These are phyloP conservation scores for Tiliacea aurago DNA, from an alignment of 2,888 invertebrate species.

Conservation along the genomic window DNA sequence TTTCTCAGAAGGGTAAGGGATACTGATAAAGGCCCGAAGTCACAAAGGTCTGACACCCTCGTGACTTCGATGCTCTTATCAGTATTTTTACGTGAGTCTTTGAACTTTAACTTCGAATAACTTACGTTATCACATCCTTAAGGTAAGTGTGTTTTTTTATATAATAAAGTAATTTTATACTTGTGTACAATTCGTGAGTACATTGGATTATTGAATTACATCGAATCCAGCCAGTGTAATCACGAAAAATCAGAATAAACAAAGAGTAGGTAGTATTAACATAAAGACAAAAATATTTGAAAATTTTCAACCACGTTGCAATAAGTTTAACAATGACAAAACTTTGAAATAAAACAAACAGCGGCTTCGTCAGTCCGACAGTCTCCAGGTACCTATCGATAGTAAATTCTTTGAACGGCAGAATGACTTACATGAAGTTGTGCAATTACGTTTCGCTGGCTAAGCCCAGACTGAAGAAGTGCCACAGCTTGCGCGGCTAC, in stretches of 20 bases:
- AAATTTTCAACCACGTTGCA: background rate
- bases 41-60: conserved; percentile 27
- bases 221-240: no score
- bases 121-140: conserved; percentile 7
- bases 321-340: background rate
- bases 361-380: no score
- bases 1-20: conserved; percentile 13
- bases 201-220: background rate
- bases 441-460: no score
- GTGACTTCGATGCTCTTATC: conserved; percentile 37
- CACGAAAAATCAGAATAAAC: background rate
- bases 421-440: no score
- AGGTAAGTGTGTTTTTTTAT: no score
- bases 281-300: background rate
- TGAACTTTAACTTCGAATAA: conserved; percentile 20
- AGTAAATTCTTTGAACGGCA: no score
- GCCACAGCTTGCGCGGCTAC: no score
- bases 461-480: no score
- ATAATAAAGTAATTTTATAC: no score
- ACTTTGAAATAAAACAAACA: background rate
- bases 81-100: conserved; percentile 35
- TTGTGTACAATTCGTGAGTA: background rate
- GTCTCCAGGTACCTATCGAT: no score
- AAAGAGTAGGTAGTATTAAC: background rate
- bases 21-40: conserved; percentile 32